Base-by-base conservation (phyloP, 2,888 invertebrate species). In the Leptopterna dolabrata region DNA sequence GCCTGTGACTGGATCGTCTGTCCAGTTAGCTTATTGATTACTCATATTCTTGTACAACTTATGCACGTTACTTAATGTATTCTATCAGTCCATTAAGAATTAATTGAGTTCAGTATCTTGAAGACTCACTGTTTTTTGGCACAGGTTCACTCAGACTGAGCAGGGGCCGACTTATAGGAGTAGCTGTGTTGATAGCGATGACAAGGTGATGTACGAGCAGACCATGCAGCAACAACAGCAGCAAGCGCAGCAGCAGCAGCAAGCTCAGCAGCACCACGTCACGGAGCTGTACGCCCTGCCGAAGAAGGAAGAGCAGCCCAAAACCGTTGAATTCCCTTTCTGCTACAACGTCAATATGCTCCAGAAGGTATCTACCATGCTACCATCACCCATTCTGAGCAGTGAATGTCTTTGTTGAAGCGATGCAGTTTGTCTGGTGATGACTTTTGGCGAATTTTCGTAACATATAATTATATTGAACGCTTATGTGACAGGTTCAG, bases 311-410 rank as follows among this genome's bases (percentile, higher is more conserved):
- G 90, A 90, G 43, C 91, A 91, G 4, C 87, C 90, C 90, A 91
- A 91, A 11, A 87, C 90, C 91, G 89, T 92, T 91, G 93, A 93
- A 86, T 93, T 93, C 88, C 93, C 93, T 2, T 93, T 92, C 89
- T 93, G 92, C 90, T 93, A 93, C 90, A 93, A 93, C 90, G 92
- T 93, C 86, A 93, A 93, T 90, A 93, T 93, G 92, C 91, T 93
- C 55, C 93, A 93, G 89, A 93, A 93, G 89, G 92, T 92, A 29
- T 36, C 2, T 47, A n/a, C 11, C 30, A 14, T 47, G 1, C 11
- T 43, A 43, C 19, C 36, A n/a, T n/a, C n/a, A n/a, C n/a, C n/a
- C n/a, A n/a, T n/a, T n/a, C 11, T 47, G 47, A 13, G 47, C 11
- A 47, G 47, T 47, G 47, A 47, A 14, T 47, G 11, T 11, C 11